phyloP scores from a whole-genome alignment of 2,113 vertebrate species.

The Astur gentilis region DNA sequence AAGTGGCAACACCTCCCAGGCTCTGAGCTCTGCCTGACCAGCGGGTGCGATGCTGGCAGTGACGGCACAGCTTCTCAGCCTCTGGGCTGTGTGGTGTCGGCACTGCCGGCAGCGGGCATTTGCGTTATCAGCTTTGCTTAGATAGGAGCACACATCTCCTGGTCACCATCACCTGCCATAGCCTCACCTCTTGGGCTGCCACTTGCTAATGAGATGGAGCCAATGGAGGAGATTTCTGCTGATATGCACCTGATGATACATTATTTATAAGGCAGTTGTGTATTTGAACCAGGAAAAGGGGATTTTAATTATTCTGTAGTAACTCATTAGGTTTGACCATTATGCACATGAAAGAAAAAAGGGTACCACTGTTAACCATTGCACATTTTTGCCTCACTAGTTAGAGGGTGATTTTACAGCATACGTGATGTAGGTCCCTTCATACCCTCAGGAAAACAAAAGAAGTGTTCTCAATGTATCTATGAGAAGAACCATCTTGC shows the following conservation, averaged over 20 bases:
- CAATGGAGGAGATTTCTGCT: neutral
- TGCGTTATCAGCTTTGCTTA: neutral
- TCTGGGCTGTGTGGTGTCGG: rapidly evolving
- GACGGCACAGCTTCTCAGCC: rapidly evolving
- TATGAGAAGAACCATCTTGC: neutral
- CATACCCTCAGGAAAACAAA: neutral
- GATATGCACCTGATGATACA: too few relatives aligned
- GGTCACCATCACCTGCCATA: neutral
- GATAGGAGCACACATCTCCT: neutral
- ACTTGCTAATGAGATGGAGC: neutral
- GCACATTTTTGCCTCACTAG: neutral
- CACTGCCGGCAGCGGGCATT: rapidly evolving
- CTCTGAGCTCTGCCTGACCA: neutral
- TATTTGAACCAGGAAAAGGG: neutral
- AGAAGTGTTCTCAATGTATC: neutral
- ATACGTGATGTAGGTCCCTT: neutral
- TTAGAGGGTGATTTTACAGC: neutral
- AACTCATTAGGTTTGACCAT: neutral
- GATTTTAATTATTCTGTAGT: neutral
- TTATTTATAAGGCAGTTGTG: neutral
- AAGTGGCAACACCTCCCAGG: neutral
- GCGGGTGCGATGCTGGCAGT: rapidly evolving
- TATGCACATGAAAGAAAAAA: neutral
- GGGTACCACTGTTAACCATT: neutral
- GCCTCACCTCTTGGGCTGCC: neutral